Conservation (phyloP, 30 jellyfish, hydroid and myxozoan species). For the Aurelia aurita region DNA sequence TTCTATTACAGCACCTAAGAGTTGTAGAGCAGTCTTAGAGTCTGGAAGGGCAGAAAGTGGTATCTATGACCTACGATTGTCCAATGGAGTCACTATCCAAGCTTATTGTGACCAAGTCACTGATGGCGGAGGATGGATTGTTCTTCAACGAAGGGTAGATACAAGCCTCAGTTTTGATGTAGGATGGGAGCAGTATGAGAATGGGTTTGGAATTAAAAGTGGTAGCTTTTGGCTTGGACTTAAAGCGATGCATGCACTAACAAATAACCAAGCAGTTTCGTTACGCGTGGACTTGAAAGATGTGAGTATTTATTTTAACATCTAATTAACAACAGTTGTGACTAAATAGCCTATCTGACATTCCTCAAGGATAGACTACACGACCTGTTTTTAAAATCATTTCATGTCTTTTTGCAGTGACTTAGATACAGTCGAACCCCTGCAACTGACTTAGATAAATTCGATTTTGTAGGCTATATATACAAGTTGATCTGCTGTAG, state of each 20-base stretch:
- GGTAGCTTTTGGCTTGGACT: constrained; percentile 9
- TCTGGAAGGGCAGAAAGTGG: not conserved
- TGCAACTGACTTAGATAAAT: too few relatives aligned
- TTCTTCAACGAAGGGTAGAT: not conserved
- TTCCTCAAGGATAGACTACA: too few relatives aligned
- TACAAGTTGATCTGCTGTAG: too few relatives aligned
- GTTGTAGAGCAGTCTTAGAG: not conserved
- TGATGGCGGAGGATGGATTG: constrained; percentile 18
- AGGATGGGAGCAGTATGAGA: not conserved
- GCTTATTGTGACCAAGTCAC: constrained; percentile 2
- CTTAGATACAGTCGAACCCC: too few relatives aligned
- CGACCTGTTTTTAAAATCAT: too few relatives aligned
- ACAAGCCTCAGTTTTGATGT: not conserved
- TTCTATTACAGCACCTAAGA: not conserved
- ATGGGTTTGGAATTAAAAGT: not conserved
- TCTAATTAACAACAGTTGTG: not conserved
- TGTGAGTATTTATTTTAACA: not conserved
- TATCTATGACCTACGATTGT: not conserved
- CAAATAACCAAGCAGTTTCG: not conserved
- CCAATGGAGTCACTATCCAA: not conserved
- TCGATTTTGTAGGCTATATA: too few relatives aligned
- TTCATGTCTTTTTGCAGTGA: too few relatives aligned
- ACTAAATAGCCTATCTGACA: not conserved
- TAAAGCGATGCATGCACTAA: not conserved
- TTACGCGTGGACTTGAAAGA: constrained; percentile 14